These are phyloP conservation scores for Dendrolimus kikuchii DNA, from an alignment of 1,140 invertebrate genomes.

Conservation along the genomic window DNA sequence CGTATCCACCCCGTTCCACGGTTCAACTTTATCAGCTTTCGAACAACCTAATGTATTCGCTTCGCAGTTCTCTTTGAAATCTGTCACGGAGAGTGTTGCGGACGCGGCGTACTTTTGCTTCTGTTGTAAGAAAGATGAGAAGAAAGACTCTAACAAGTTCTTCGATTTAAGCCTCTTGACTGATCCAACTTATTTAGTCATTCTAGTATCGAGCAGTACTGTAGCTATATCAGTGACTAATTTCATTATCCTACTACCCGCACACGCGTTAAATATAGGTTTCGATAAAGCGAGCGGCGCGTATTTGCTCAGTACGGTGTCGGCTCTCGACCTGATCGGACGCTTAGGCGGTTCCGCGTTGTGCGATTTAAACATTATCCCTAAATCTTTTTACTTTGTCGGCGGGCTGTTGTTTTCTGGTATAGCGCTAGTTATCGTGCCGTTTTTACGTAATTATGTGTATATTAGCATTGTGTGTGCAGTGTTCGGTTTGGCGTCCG, in stretches of 20 bases:
- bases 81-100: slow-evolving; percentile 73
- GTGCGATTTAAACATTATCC: slow-evolving; percentile 82
- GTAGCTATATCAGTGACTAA: slow-evolving; percentile 90
- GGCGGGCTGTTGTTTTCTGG: slow-evolving; percentile 84
- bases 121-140: slow-evolving; percentile 54
- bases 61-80: slow-evolving; percentile 82
- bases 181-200: slow-evolving; percentile 85
- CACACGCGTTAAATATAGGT: slow-evolving; percentile 79
- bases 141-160: slow-evolving; percentile 74
- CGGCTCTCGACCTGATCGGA: slow-evolving; percentile 83
- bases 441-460: slow-evolving; percentile 74
- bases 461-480: slow-evolving; percentile 79
- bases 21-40: slow-evolving; percentile 83
- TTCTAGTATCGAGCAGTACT: slow-evolving; percentile 85
- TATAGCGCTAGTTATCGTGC: slow-evolving; percentile 78
- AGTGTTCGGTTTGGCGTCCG: slow-evolving; percentile 84
- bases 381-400: slow-evolving; percentile 86
- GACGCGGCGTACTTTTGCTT: slow-evolving; percentile 63
- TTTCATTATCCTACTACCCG: slow-evolving; percentile 85
- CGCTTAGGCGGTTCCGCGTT: slow-evolving; percentile 86
- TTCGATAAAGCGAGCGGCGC: slow-evolving; percentile 80
- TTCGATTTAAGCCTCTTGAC: slow-evolving; percentile 81
- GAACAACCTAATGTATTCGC: slow-evolving; percentile 79
- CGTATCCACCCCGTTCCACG: slow-evolving; percentile 86
- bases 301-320: slow-evolving; percentile 83